A percentile compares a stretch with the other conserved stretches of the same genome.
These are phyloP conservation scores for Acanthopagrus latus DNA, from an alignment of 2,797 vertebrate genomes.

Conservation along the genomic window DNA sequence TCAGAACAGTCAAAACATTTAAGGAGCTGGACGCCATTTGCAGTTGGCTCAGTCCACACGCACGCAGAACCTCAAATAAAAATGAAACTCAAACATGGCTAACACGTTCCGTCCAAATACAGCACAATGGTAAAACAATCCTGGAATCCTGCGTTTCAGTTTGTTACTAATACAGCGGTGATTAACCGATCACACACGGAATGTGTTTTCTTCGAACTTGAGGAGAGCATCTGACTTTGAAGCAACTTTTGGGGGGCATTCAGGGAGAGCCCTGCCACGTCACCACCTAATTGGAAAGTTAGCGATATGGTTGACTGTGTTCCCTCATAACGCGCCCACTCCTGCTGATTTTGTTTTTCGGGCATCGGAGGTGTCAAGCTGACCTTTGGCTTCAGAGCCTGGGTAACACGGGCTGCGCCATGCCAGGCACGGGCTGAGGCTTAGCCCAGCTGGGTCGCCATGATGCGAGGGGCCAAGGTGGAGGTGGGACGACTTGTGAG, in stretches of 20 bases:
- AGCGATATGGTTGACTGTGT: constrained; percentile 16
- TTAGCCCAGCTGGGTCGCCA: constrained; percentile 40
- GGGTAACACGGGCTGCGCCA: constrained; percentile 22
- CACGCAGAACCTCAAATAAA: no score
- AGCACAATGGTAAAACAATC: background rate
- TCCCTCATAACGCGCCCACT: background rate
- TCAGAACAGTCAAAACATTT: background rate
- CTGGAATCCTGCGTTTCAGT: background rate
- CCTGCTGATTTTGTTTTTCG: constrained; percentile 59
- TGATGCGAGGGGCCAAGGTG: constrained; percentile 55
- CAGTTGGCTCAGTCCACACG: background rate
- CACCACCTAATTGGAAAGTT: constrained; percentile 28
- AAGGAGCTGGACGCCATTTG: no score
- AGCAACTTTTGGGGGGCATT: background rate
- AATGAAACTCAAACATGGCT: background rate
- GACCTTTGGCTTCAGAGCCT: constrained; percentile 55
- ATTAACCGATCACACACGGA: background rate
- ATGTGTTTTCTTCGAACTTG: background rate
- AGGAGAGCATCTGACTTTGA: constrained; percentile 25
- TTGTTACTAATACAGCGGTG: background rate
- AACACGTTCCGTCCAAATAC: background rate
- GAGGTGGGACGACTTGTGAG: constrained; percentile 56
- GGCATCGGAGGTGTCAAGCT: constrained; percentile 32
- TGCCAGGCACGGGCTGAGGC: constrained; percentile 18
- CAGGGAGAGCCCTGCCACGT: background rate